These are phyloP conservation scores for Tupaia tana DNA, from an alignment of 2,113 vertebrate genomes.

Conservation along the genomic window DNA sequence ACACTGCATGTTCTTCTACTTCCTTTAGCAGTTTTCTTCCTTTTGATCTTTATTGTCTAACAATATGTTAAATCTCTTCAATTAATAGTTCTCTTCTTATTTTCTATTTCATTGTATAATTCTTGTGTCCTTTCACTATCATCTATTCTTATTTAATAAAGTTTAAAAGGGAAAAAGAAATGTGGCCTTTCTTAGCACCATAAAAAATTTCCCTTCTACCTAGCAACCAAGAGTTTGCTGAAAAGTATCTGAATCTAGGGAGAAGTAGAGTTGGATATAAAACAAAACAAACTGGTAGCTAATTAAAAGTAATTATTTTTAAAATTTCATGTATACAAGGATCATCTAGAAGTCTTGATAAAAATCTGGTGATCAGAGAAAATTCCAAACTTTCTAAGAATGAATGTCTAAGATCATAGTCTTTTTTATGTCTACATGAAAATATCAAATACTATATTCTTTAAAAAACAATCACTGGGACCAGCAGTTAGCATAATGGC, in stretches of 20 bases:
- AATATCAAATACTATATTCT: background rate
- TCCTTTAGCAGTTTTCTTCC: background rate
- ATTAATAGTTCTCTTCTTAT: background rate
- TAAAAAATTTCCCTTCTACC: background rate
- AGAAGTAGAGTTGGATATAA: background rate
- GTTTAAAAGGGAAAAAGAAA: background rate
- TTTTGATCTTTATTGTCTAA: slow-evolving; percentile 1
- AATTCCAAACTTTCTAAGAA: background rate
- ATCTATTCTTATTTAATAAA: background rate
- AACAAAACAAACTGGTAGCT: background rate
- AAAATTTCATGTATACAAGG: background rate
- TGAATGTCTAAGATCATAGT: background rate
- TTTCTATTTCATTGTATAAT: background rate
- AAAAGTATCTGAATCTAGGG: background rate
- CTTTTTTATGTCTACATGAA: background rate
- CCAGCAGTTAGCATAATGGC: too few species aligned
- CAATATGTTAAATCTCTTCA: background rate
- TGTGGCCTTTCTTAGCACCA: background rate
- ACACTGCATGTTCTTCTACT: background rate
- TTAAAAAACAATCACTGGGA: background rate
- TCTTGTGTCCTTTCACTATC: background rate
- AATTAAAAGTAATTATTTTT: background rate
- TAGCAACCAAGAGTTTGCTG: background rate
- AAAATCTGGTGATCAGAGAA: background rate
- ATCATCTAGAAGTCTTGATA: background rate